Evolutionary conservation across 1,140 invertebrate genomes (phyloP).

Genomic region (Physella acuta): DNA sequence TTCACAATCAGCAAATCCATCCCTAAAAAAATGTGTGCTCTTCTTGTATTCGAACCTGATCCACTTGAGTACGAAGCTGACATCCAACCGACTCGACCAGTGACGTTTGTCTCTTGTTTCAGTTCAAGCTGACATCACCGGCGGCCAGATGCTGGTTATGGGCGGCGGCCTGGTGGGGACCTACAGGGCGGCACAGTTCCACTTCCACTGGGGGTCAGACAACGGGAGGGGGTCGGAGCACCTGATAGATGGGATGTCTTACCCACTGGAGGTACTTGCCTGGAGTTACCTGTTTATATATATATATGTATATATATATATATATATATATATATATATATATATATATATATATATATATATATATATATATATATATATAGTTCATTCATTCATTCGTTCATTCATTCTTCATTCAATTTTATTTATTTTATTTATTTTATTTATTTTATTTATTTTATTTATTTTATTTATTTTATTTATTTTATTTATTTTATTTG

Average conservation of each 20-base stretch:
- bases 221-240: conserved; percentile 49
- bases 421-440: too few species aligned
- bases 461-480: too few species aligned
- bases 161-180: conserved; percentile 31
- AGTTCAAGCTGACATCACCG: conserved; percentile 31
- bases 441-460: too few species aligned
- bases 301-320: background rate
- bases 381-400: too few species aligned
- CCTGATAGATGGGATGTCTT: conserved; percentile 33
- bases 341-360: background rate
- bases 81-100: background rate
- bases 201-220: conserved; percentile 55
- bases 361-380: background rate
- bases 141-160: background rate
- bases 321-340: background rate
- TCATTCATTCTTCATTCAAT: too few species aligned
- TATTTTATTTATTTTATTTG: too few species aligned
- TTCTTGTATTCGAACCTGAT: background rate
- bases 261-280: conserved; percentile 48
- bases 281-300: background rate
- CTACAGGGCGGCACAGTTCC: conserved; percentile 44
- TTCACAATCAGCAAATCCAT: too few species aligned
- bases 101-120: conserved; percentile 12
- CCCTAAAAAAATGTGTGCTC: too few species aligned
- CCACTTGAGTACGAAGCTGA: background rate